Evolutionary conservation across 2,797 vertebrate species (phyloP).

Genomic region (Crenichthys baileyi): DNA sequence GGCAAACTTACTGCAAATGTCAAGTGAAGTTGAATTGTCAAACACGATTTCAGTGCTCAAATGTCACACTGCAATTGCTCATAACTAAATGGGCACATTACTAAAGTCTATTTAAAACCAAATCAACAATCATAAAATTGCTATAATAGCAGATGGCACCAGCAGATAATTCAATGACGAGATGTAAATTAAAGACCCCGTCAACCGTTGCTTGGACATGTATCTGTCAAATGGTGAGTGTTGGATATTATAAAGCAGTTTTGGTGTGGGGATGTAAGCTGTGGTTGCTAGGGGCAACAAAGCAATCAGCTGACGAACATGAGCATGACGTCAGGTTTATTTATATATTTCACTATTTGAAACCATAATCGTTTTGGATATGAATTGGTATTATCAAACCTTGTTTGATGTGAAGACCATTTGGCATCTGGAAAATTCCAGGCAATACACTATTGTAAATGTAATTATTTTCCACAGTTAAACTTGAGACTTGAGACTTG

Average conservation of each 20-base stretch:
- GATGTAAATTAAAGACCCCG: neutral
- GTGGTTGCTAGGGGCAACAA: neutral
- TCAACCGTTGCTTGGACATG: neutral
- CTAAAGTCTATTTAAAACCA: neutral
- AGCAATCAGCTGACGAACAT: neutral
- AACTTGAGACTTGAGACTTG: too few relatives aligned
- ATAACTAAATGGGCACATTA: neutral
- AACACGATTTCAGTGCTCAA: neutral
- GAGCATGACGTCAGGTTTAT: neutral
- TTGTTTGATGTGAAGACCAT: neutral
- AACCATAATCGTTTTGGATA: neutral
- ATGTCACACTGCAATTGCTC: constrained; percentile 8
- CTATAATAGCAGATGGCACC: neutral
- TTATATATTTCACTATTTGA: neutral
- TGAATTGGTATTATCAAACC: neutral
- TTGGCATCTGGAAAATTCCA: neutral
- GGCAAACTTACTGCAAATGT: neutral
- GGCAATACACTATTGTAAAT: neutral
- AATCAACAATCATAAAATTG: neutral
- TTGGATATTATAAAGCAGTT: neutral
- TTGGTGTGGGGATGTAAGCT: neutral
- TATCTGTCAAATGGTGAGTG: neutral
- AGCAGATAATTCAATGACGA: neutral
- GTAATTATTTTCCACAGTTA: neutral
- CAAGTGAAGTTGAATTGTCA: constrained; percentile 1